phyloP scores from a whole-genome alignment of 2,113 vertebrate genomes.

The Psittacula cyanocephala region DNA sequence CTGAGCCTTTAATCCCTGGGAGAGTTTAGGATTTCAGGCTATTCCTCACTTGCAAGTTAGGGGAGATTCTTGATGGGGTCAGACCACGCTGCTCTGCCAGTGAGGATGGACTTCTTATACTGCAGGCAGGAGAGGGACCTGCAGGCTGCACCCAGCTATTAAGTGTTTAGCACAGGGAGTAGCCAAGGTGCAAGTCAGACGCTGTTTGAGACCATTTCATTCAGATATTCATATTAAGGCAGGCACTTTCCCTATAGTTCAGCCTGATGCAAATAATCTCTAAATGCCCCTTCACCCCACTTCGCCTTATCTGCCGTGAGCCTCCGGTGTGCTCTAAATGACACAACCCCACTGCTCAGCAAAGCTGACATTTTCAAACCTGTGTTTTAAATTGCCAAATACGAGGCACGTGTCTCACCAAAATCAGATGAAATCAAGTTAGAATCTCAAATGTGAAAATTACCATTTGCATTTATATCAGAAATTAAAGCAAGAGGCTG shows the following conservation, averaged over 20 bases:
- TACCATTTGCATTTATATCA: conserved; percentile 31
- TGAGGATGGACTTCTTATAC: background rate
- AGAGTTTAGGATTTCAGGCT: background rate
- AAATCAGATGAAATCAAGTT: conserved; percentile 22
- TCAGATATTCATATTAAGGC: background rate
- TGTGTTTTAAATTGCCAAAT: conserved; percentile 4
- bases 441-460: conserved; percentile 31
- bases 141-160: background rate
- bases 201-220: background rate
- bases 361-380: conserved; percentile 41
- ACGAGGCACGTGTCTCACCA: background rate
- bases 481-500: background rate
- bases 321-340: background rate
- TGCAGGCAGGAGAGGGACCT: background rate
- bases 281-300: background rate
- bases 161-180: background rate
- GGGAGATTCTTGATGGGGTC: background rate
- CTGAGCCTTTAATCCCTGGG: background rate
- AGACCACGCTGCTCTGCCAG: background rate
- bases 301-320: background rate
- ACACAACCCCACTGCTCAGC: background rate
- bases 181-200: background rate
- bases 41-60: background rate
- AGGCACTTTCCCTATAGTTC: background rate
- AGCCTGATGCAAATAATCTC: background rate